phyloP scores from a whole-genome alignment of 37 sponge, comb jelly and placozoan species.

The Tethya wilhelma region DNA sequence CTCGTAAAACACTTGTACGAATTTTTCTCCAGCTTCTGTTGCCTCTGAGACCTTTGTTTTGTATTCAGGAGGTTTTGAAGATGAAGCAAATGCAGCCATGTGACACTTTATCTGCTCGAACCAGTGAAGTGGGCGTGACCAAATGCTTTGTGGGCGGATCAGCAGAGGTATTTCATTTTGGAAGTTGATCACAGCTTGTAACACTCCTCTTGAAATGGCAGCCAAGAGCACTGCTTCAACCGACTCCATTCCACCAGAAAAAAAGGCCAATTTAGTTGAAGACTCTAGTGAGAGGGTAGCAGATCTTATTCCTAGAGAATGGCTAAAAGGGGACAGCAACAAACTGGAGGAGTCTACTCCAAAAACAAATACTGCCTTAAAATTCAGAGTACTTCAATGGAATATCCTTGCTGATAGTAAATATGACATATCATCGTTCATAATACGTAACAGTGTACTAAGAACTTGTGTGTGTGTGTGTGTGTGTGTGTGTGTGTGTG shows the following conservation, averaged over 20 bases:
- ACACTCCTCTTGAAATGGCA: not conserved
- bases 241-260: not conserved
- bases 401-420: slow-evolving; percentile 70
- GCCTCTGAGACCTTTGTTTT: slow-evolving; percentile 35
- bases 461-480: too few species aligned
- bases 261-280: not conserved
- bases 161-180: too few species aligned
- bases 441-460: too few species aligned
- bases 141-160: not conserved
- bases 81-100: too few species aligned
- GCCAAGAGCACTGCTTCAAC: not conserved
- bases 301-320: not conserved
- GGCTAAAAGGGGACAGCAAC: not conserved
- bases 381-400: slow-evolving; percentile 64
- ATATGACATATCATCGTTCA: not conserved
- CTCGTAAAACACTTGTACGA: slow-evolving; percentile 66
- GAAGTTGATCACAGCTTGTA: too few species aligned
- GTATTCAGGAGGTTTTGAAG: not conserved
- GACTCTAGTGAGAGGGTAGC: not conserved
- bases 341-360: not conserved
- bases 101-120: not conserved
- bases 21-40: slow-evolving; percentile 75
- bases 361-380: not conserved
- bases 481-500: too few species aligned
- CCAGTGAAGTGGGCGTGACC: not conserved